phyloP scores from a whole-genome alignment of 1,140 invertebrate species.

The Danaus plexippus region DNA sequence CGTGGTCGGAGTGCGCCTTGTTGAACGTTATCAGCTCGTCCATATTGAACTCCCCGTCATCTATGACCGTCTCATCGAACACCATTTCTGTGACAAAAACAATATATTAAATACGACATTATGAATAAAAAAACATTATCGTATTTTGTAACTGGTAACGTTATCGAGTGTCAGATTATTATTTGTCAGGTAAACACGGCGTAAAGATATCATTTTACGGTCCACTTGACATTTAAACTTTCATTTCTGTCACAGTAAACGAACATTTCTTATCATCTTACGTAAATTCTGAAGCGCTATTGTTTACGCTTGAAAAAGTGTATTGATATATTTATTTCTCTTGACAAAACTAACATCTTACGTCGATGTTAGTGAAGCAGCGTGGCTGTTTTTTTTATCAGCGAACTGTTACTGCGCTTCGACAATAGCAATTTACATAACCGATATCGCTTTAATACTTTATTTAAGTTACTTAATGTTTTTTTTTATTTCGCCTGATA shows the following conservation, averaged over 20 bases:
- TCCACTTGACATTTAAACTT: conserved; percentile 15
- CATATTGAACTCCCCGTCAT: conserved; percentile 65
- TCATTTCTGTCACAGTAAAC: conserved; percentile 18
- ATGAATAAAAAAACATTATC: conserved; percentile 2
- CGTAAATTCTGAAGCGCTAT: conserved; percentile 8
- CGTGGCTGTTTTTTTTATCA: too few species aligned
- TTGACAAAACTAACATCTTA: too few species aligned
- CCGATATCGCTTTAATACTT: too few species aligned
- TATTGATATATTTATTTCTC: too few species aligned
- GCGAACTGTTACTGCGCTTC: too few species aligned
- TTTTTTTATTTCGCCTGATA: too few species aligned
- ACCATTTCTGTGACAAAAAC: conserved; percentile 42
- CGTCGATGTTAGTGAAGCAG: too few species aligned
- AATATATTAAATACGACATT: conserved; percentile 3
- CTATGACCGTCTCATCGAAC: conserved; percentile 61
- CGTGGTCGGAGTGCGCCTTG: conserved; percentile 63
- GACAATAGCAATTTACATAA: too few species aligned
- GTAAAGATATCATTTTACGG: conserved; percentile 11
- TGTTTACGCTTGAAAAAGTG: neutral
- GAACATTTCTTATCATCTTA: conserved; percentile 10
- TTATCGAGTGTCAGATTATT: too few species aligned
- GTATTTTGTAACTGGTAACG: neutral
- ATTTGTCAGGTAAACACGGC: neutral
- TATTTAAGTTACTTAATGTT: too few species aligned
- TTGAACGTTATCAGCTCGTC: conserved; percentile 65